These are phyloP conservation scores for Ctenosaura bakeri DNA, from an alignment of 2,797 vertebrate genomes.

Conservation along the genomic window DNA sequence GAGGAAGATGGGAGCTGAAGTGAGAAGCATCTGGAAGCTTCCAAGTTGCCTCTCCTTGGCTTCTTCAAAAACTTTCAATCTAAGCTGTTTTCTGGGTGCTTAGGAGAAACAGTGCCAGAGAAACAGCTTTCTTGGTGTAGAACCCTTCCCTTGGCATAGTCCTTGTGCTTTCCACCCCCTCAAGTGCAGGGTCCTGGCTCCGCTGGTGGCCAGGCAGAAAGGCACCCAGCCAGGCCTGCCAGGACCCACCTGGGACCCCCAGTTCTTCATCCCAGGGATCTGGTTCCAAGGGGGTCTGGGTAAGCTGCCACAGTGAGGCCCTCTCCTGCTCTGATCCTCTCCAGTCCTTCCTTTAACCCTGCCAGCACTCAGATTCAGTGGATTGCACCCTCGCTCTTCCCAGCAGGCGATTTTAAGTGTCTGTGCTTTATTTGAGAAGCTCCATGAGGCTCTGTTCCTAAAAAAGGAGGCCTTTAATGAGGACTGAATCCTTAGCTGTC, in stretches of 20 bases:
- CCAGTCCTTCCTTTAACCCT: not conserved
- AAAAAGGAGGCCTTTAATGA: too few species aligned
- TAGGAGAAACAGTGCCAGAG: not conserved
- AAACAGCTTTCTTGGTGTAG: not conserved
- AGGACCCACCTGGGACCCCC: not conserved
- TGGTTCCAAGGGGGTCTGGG: not conserved
- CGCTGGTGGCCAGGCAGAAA: not conserved
- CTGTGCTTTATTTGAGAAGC: not conserved
- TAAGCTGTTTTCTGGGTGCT: not conserved
- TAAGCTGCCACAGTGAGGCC: too few species aligned
- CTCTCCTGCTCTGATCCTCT: not conserved
- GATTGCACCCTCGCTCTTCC: not conserved
- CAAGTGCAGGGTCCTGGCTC: too few species aligned
- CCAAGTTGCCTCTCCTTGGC: not conserved
- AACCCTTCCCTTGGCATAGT: not conserved
- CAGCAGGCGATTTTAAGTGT: not conserved
- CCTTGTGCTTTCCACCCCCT: too few species aligned
- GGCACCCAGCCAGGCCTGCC: not conserved
- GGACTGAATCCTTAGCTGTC: constrained; percentile 51
- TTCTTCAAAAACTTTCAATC: constrained; percentile 7
- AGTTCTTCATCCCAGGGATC: not conserved
- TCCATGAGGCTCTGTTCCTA: not conserved
- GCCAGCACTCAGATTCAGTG: not conserved
- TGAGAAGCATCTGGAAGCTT: not conserved
- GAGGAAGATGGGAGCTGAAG: not conserved